A percentile compares a stretch with the other conserved stretches of the same genome.
phyloP scores from a whole-genome alignment of 2,797 vertebrate species.

The Staurois parvus region DNA sequence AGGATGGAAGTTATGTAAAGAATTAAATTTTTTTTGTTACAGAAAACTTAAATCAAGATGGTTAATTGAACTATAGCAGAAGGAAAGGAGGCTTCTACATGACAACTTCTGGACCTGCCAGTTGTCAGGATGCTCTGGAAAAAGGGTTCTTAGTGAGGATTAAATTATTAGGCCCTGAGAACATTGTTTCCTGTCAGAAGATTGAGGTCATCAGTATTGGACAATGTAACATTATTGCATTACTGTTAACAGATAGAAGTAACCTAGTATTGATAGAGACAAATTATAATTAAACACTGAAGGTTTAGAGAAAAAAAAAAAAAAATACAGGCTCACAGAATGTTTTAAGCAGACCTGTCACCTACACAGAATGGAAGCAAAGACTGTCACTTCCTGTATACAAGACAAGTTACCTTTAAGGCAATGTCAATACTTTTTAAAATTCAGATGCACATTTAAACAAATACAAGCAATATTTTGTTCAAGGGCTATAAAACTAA shows the following conservation, averaged over 20 bases:
- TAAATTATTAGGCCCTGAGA: slow-evolving; percentile 50
- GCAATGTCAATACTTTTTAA: slow-evolving; percentile 14
- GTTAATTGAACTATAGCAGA: background rate
- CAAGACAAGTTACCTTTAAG: background rate
- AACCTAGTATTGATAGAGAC: background rate
- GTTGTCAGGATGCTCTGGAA: slow-evolving; percentile 1
- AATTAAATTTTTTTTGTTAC: slow-evolving; percentile 21
- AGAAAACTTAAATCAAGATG: slow-evolving; percentile 35
- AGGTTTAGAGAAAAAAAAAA: background rate
- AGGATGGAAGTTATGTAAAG: slow-evolving; percentile 29
- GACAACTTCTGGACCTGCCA: slow-evolving; percentile 58
- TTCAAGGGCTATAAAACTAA: background rate
- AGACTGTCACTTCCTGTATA: background rate
- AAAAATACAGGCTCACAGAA: background rate
- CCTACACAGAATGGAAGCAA: background rate
- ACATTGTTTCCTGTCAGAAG: background rate
- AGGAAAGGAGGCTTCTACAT: slow-evolving; percentile 5
- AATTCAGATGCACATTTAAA: background rate
- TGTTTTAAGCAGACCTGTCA: background rate
- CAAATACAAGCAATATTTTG: slow-evolving; percentile 34
- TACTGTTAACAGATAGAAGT: slow-evolving; percentile 32
- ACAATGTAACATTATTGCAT: slow-evolving; percentile 18
- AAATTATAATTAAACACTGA: slow-evolving; percentile 1
- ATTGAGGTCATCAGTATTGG: background rate
- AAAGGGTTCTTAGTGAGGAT: slow-evolving; percentile 12